Percentiles rank a stretch among this genome's conserved stretches.
Evolutionary conservation across 2,888 invertebrate species (phyloP).

Genomic region (Brachynemurus nebulosus): DNA sequence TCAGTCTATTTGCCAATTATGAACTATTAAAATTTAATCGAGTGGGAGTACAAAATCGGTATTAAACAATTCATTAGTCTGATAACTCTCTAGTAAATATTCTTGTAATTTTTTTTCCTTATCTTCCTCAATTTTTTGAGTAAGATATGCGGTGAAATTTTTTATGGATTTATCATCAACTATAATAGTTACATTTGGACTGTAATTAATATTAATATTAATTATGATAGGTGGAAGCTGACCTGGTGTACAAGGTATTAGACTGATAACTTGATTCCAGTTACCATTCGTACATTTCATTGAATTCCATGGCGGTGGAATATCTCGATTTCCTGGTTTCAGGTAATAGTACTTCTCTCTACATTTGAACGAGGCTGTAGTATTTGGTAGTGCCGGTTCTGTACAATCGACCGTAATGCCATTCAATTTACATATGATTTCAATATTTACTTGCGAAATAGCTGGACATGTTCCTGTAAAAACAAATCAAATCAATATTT

Average conservation of each 20-base stretch:
- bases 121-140: too few relatives aligned
- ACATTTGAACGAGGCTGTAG: background rate
- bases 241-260: constrained; percentile 12
- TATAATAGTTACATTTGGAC: background rate
- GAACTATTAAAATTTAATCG: too few relatives aligned
- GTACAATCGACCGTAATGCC: background rate
- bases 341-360: background rate
- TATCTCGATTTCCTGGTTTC: background rate
- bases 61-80: too few relatives aligned
- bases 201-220: background rate
- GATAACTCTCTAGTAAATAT: too few relatives aligned
- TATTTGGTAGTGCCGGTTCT: background rate
- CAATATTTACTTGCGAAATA: background rate
- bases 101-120: too few relatives aligned
- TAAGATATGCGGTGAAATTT: too few relatives aligned
- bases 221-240: constrained; percentile 1
- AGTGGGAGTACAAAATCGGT: too few relatives aligned
- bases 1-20: too few relatives aligned
- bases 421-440: background rate
- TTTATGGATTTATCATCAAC: too few relatives aligned
- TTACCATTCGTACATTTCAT: constrained; percentile 9
- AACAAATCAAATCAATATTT: background rate
- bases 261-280: constrained; percentile 10
- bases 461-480: background rate
- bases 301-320: background rate